A percentile compares a stretch with the other conserved stretches of the same genome.
phyloP scores from a whole-genome alignment of 2,113 vertebrate species.

The Tiliqua scincoides region DNA sequence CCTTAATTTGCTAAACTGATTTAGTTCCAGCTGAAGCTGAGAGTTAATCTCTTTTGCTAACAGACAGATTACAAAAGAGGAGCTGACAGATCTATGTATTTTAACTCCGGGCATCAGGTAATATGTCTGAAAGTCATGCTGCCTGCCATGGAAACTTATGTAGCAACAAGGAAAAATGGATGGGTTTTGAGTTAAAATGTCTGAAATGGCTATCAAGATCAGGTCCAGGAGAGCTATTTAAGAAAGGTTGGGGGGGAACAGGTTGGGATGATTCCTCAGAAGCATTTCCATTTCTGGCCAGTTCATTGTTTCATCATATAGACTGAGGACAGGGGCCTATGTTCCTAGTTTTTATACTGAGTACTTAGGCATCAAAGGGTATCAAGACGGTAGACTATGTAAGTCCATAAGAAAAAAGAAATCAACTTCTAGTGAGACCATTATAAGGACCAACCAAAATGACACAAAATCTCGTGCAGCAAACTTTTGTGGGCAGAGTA shows the following conservation, averaged over 20 bases:
- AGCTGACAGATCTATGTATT: conserved; percentile 36
- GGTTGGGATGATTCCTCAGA: background rate
- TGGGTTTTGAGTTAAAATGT: conserved; percentile 36
- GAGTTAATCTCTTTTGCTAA: conserved; percentile 63
- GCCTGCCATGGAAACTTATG: conserved; percentile 48
- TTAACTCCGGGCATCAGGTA: conserved; percentile 55
- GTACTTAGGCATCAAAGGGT: too few relatives aligned
- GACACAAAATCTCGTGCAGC: too few relatives aligned
- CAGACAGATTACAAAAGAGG: conserved; percentile 56
- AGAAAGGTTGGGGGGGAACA: conserved; percentile 33
- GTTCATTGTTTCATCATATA: conserved; percentile 4
- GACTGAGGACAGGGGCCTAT: too few relatives aligned
- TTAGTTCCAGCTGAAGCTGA: conserved; percentile 51
- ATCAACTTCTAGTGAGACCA: too few relatives aligned
- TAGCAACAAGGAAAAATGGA: conserved; percentile 50
- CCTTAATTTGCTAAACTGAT: conserved; percentile 56
- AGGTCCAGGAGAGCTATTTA: conserved; percentile 41
- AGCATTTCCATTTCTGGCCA: background rate
- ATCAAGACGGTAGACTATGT: too few relatives aligned
- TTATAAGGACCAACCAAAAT: too few relatives aligned
- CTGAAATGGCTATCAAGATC: conserved; percentile 48
- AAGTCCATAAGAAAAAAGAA: too few relatives aligned
- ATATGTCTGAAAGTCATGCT: conserved; percentile 39
- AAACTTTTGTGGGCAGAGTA: too few relatives aligned
- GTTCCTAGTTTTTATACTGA: too few relatives aligned